Conservation (phyloP, 2,113 vertebrate species). For the Aramus guarauna region DNA sequence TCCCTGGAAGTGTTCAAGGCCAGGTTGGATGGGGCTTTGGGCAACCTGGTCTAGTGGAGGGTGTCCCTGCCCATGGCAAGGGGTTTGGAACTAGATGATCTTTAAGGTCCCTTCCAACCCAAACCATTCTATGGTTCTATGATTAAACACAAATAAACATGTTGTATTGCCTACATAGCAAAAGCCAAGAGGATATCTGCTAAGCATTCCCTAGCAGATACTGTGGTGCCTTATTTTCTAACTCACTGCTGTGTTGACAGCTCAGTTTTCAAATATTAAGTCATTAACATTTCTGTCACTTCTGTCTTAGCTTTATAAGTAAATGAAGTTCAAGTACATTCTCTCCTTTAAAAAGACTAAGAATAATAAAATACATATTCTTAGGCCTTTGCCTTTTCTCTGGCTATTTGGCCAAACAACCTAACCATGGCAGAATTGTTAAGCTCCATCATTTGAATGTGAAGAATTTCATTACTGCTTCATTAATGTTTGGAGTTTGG, state of each 20-base stretch:
- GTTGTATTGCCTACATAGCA: neutral
- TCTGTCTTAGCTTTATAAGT: neutral
- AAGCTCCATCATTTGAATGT: neutral
- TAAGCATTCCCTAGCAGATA: neutral
- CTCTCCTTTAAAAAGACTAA: neutral
- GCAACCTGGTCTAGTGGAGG: too few relatives aligned
- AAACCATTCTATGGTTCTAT: too few relatives aligned
- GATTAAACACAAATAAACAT: neutral
- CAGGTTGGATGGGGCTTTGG: too few relatives aligned
- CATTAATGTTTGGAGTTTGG: neutral
- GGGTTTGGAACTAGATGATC: too few relatives aligned
- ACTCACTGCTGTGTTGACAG: neutral
- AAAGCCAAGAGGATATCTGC: neutral
- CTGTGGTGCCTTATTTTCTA: neutral
- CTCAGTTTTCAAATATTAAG: neutral
- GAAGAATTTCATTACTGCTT: neutral
- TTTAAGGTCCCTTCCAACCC: too few relatives aligned
- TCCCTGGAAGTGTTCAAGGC: too few relatives aligned
- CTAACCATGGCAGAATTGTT: neutral
- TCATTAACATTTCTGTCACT: neutral
- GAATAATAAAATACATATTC: neutral
- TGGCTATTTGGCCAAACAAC: neutral
- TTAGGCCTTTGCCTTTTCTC: neutral
- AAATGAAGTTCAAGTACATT: neutral
- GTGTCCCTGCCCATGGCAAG: too few relatives aligned